Evolutionary conservation across 2,888 invertebrate species (phyloP).

Genomic region (Himalopsyche japonica): DNA sequence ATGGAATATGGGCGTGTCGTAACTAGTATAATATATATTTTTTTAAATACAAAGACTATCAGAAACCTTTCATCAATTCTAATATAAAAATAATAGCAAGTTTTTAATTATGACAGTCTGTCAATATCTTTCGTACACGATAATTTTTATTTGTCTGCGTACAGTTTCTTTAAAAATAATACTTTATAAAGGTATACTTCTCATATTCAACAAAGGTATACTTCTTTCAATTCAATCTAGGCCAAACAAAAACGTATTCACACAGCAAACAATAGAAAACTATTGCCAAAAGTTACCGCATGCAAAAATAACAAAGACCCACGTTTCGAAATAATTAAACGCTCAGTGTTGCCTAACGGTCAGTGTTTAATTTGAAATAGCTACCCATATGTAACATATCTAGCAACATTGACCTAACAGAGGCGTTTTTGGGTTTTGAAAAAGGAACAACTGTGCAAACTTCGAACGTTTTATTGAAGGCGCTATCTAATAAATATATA

Average conservation of each 20-base stretch:
- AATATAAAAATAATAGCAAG: neutral
- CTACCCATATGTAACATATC: neutral
- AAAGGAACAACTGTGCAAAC: neutral
- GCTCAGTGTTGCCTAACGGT: neutral
- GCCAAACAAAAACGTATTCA: neutral
- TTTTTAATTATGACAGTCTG: neutral
- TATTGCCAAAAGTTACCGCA: neutral
- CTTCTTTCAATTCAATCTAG: neutral
- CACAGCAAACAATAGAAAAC: neutral
- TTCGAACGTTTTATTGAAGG: neutral
- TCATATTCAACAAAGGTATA: neutral
- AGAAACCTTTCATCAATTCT: too few species aligned
- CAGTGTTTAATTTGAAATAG: neutral
- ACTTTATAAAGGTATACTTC: too few species aligned
- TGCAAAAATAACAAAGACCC: neutral
- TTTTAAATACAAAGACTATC: too few species aligned
- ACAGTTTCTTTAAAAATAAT: neutral
- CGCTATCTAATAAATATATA: neutral
- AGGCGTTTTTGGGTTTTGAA: neutral
- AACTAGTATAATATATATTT: too few species aligned
- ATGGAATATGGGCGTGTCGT: too few species aligned
- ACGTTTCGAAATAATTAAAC: neutral
- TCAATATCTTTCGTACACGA: neutral
- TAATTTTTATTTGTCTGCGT: neutral
- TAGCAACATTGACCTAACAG: neutral